These are phyloP conservation scores for Drosophila setosimentum DNA, from an alignment of 2,888 invertebrate species.

Conservation along the genomic window DNA sequence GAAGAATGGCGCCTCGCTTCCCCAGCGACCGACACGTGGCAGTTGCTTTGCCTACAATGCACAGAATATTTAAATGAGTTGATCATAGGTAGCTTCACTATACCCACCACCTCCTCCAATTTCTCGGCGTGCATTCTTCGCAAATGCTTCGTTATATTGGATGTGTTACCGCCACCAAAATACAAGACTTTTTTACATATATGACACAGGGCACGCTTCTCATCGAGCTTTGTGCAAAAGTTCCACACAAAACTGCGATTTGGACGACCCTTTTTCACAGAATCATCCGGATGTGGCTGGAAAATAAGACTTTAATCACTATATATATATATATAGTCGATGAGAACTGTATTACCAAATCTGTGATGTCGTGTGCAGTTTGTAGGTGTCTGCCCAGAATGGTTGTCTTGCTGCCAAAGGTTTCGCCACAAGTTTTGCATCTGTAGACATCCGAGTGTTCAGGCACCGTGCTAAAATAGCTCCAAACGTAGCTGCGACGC, in stretches of 20 bases:
- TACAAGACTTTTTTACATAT: slow-evolving; percentile 73
- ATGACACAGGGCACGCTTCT: slow-evolving; percentile 75
- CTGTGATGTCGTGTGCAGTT: slow-evolving; percentile 58
- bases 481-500: slow-evolving; percentile 72
- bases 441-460: slow-evolving; percentile 52
- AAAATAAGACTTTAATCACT: background rate
- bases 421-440: slow-evolving; percentile 70
- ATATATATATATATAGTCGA: background rate
- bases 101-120: slow-evolving; percentile 52
- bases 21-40: slow-evolving; percentile 22
- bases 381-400: slow-evolving; percentile 71
- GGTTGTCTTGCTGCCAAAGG: slow-evolving; percentile 67
- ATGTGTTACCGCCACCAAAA: slow-evolving; percentile 77
- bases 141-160: slow-evolving; percentile 77
- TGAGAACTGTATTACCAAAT: slow-evolving; percentile 1
- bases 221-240: slow-evolving; percentile 73
- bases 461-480: slow-evolving; percentile 64
- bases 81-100: background rate
- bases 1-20: background rate
- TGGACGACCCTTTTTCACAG: slow-evolving; percentile 59
- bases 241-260: slow-evolving; percentile 79
- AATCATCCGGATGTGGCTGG: slow-evolving; percentile 31
- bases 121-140: slow-evolving; percentile 67
- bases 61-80: background rate
- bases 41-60: slow-evolving; percentile 29